Conservation (phyloP, 1,140 invertebrate species). For the Bombus fervidus region DNA sequence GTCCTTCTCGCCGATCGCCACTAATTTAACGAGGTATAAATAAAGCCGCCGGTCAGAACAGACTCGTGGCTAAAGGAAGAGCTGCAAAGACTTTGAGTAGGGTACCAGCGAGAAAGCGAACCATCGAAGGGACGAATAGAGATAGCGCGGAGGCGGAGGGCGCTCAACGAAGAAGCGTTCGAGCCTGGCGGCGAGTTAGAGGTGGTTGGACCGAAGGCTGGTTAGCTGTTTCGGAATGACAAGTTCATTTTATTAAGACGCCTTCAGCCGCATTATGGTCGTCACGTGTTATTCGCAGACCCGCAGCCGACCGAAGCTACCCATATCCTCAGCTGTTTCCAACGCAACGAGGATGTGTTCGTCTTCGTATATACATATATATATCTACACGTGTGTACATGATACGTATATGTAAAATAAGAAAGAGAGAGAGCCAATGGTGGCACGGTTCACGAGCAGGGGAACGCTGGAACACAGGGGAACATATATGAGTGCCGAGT, state of each 20-base stretch:
- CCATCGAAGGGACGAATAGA: constrained; percentile 5
- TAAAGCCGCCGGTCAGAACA: constrained; percentile 63
- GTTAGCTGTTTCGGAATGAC: constrained; percentile 76
- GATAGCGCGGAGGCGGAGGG: constrained; percentile 35
- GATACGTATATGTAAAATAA: background rate
- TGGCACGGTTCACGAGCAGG: constrained; percentile 60
- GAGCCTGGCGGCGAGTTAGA: constrained; percentile 62
- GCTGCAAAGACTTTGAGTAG: constrained; percentile 65
- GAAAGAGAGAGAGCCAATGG: background rate
- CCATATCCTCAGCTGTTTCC: constrained; percentile 58
- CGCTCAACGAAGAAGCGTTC: constrained; percentile 32
- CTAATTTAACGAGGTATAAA: constrained; percentile 80
- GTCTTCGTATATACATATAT: background rate
- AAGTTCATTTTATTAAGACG: constrained; percentile 81
- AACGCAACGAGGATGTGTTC: constrained; percentile 31
- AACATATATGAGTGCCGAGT: constrained; percentile 71
- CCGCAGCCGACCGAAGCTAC: constrained; percentile 62
- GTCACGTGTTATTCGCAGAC: constrained; percentile 75
- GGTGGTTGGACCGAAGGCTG: constrained; percentile 66
- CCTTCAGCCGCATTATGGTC: constrained; percentile 75
- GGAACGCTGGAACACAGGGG: constrained; percentile 60
- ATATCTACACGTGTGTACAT: background rate
- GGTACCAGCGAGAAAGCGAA: constrained; percentile 32
- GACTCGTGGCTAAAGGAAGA: constrained; percentile 36
- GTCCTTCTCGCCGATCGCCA: constrained; percentile 66